Evolutionary conservation across 1,140 invertebrate species (phyloP), one percentile per base, ranked within the genome.

Genomic region (Acyrthosiphon pisum): DNA sequence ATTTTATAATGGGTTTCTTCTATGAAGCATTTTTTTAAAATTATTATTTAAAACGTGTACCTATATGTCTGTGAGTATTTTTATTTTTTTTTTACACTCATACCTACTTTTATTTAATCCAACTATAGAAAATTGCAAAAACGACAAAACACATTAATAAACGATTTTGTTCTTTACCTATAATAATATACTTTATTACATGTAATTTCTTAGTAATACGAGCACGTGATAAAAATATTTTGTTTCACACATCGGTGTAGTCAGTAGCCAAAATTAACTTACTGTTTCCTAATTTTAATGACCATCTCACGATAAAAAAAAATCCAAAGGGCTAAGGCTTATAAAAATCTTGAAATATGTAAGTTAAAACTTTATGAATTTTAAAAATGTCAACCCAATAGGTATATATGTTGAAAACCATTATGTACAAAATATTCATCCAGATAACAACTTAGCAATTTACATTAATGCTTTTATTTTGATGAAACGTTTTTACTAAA

Each of bases 101-200:
- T 84, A 41, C 7, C 23, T 84, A 23, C n/a, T 68, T 68, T 68
- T 30, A n/a, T 68, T 68, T n/a, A n/a, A n/a, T 68, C 14, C 56
- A 60, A 60, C 20, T 83, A 26, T 3, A 41, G 41, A 41, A 41
- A 41, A 41, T 84, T 84, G 23, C 35, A 84, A 41, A 44, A 41
- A 84, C 26, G 41, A 44, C 83, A 26, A 84, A 84, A 84, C 83
- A 30, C 83, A 41, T 84, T 84, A 84, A 84, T 84, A 84, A 84
- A 11, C 37, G 37, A 84, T 84, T 84, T 83, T 22, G 37, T 83
- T 41, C 9, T 41, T 23, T 23, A 23, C 6, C 26, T 30, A 84
- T 41, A 6, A 37, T 1, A 83, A 41, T 6, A 44, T 41, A 41
- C 37, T 23, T 84, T 26, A 41, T 44, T n/a, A 76, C 60, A 41